Percentiles rank a stretch among this genome's conserved stretches.
Evolutionary conservation across 2,113 vertebrate genomes (phyloP).

Genomic region (Syngnathus scovelli): DNA sequence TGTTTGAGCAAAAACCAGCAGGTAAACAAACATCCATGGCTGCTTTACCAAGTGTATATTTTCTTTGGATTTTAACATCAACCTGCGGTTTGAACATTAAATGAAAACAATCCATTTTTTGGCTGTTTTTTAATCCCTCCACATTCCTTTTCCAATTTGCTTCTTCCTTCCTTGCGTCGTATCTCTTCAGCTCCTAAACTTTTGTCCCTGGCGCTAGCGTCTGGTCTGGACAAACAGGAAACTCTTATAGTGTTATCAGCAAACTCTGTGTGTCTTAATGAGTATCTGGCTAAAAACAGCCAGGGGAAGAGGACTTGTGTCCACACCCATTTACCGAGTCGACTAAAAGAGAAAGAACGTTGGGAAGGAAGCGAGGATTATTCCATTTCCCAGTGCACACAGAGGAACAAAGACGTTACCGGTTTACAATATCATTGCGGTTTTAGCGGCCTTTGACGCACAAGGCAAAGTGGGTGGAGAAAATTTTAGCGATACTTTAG

Average conservation of each 20-base stretch:
- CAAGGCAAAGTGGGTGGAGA: slow-evolving; percentile 16
- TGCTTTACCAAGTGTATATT: slow-evolving; percentile 14
- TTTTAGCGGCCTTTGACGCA: slow-evolving; percentile 23
- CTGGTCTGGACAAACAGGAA: slow-evolving; percentile 58
- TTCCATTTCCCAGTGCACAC: slow-evolving; percentile 27
- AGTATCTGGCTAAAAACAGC: slow-evolving; percentile 41
- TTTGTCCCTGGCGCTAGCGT: slow-evolving; percentile 17
- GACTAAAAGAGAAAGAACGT: slow-evolving; percentile 14
- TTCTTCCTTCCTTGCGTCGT: neutral
- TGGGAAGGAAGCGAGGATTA: slow-evolving; percentile 26
- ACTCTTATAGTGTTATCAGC: slow-evolving; percentile 58
- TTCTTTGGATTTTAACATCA: slow-evolving; percentile 19
- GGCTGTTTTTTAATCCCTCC: slow-evolving; percentile 5
- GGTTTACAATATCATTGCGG: slow-evolving; percentile 24
- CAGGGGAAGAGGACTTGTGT: slow-evolving; percentile 22
- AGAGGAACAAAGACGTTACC: slow-evolving; percentile 10
- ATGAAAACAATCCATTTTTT: neutral
- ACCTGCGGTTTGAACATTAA: slow-evolving; percentile 11
- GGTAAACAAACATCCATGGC: slow-evolving; percentile 22
- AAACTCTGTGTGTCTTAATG: slow-evolving; percentile 45
- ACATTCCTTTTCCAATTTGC: neutral
- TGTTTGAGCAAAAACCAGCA: slow-evolving; percentile 29
- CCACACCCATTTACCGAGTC: slow-evolving; percentile 42
- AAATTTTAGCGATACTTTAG: neutral
- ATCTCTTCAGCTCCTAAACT: slow-evolving; percentile 4